phyloP scores from a whole-genome alignment of 2,113 vertebrate species.

The Poecile atricapillus region DNA sequence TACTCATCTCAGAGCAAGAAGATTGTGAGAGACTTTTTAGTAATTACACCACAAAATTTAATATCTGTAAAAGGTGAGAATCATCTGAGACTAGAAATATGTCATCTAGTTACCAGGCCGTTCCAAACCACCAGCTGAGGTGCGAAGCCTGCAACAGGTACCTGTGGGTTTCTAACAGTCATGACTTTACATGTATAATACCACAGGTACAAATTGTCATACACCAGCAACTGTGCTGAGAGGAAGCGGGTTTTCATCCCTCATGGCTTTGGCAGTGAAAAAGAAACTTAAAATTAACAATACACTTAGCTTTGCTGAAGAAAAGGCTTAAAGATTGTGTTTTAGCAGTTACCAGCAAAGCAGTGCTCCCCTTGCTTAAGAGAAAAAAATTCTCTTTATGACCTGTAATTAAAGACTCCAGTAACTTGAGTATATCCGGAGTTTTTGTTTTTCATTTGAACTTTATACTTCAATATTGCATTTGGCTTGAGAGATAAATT shows the following conservation, averaged over 20 bases:
- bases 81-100: background rate
- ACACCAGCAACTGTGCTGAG: background rate
- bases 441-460: background rate
- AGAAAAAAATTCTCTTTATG: background rate
- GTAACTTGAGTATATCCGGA: background rate
- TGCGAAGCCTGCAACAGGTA: background rate
- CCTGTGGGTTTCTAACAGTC: background rate
- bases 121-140: background rate
- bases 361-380: background rate
- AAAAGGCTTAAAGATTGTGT: background rate
- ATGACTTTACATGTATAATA: background rate
- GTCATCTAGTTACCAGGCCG: background rate
- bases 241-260: background rate
- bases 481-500: background rate
- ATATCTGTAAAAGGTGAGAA: background rate
- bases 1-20: background rate
- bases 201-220: background rate
- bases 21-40: background rate
- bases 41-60: constrained; percentile 7
- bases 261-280: background rate
- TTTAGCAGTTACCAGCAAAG: background rate
- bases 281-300: background rate
- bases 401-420: background rate
- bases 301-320: background rate
- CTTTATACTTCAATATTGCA: background rate